These are phyloP conservation scores for Philonicus albiceps DNA, from an alignment of 2,888 invertebrate species.

Conservation along the genomic window DNA sequence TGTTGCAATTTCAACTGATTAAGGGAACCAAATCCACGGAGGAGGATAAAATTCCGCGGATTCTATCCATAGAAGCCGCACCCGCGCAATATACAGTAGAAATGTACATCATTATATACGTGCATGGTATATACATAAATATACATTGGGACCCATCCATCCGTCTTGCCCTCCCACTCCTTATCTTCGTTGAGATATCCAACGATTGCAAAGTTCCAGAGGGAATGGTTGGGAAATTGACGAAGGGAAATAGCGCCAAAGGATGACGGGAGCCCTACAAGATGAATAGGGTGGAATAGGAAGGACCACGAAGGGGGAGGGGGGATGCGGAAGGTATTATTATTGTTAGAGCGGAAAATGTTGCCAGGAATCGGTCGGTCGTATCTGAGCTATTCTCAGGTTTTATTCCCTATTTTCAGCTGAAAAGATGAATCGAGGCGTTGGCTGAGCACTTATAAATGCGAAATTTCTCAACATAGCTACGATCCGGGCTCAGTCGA, in stretches of 20 bases:
- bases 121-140: too few species aligned
- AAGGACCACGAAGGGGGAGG: not conserved
- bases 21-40: not conserved
- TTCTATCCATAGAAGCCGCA: not conserved
- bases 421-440: constrained; percentile 3
- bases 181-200: constrained; percentile 1
- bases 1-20: constrained; percentile 22
- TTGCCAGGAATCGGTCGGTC: not conserved
- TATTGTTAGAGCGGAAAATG: not conserved
- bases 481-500: not conserved
- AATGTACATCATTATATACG: not conserved
- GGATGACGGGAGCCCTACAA: not conserved
- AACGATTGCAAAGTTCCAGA: not conserved
- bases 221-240: not conserved
- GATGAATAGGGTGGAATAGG: not conserved
- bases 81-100: not conserved
- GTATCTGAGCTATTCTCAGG: not conserved
- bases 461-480: not conserved
- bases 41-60: constrained; percentile 9
- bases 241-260: not conserved
- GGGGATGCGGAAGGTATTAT: not conserved
- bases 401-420: not conserved
- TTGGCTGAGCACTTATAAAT: not conserved
- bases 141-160: not conserved
- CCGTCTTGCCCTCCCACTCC: not conserved